Conservation (phyloP, 2,888 invertebrate genomes). For the Escarpia spicata region DNA sequence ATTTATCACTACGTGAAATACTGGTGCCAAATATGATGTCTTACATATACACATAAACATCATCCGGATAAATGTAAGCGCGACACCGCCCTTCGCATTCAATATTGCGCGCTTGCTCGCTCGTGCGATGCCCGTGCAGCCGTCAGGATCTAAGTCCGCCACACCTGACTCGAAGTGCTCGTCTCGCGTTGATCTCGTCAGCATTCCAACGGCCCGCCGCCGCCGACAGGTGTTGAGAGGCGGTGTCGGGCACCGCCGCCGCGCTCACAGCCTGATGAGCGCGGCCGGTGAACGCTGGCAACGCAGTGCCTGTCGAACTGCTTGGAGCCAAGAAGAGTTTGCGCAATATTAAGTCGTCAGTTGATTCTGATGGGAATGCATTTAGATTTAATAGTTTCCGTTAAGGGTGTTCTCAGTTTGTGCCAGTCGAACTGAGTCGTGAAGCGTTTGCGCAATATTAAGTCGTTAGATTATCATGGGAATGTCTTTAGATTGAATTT, state of each 20-base stretch:
- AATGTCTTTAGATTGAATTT: too few species aligned
- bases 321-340: neutral
- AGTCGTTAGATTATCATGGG: neutral
- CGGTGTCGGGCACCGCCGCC: neutral
- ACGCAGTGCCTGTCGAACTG: neutral
- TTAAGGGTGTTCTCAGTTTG: too few species aligned
- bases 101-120: neutral
- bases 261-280: neutral
- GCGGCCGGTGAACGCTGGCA: neutral
- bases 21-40: too few species aligned
- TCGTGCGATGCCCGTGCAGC: neutral
- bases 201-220: neutral
- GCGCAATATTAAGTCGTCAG: neutral
- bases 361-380: too few species aligned
- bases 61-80: too few species aligned
- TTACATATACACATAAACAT: too few species aligned
- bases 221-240: neutral
- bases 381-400: too few species aligned
- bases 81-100: neutral
- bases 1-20: too few species aligned
- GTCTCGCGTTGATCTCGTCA: neutral
- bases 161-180: neutral
- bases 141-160: neutral
- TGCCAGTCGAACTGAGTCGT: neutral
- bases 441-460: neutral